Conservation (phyloP, 2,888 invertebrate genomes). For the Drosophila nr. perissopoda region DNA sequence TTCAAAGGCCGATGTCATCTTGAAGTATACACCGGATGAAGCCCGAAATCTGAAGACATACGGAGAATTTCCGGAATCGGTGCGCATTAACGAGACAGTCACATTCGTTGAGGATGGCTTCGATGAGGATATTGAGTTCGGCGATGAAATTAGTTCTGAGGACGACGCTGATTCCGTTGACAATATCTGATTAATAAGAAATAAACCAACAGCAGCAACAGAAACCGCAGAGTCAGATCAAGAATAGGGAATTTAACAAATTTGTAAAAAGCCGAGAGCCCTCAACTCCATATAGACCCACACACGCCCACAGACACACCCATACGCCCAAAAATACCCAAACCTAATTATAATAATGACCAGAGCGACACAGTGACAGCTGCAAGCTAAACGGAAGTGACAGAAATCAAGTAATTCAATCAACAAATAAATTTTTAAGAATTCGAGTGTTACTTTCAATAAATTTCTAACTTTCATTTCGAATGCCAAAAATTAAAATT, state of each 20-base stretch:
- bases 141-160: conserved; percentile 96
- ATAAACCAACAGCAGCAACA: conserved; percentile 38
- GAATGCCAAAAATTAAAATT: conserved; percentile 64
- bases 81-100: conserved; percentile 98
- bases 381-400: conserved; percentile 24
- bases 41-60: conserved; percentile 99
- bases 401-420: conserved; percentile 32
- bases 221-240: conserved; percentile 57
- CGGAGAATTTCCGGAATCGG: conserved; percentile 99
- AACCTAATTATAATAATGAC: neutral
- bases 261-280: conserved; percentile 68
- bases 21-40: conserved; percentile 99
- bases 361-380: conserved; percentile 27
- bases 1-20: conserved; percentile 98
- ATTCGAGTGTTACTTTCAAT: conserved; percentile 35
- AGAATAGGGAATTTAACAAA: conserved; percentile 73
- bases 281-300: conserved; percentile 13
- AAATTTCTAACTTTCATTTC: conserved; percentile 37
- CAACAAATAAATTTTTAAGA: conserved; percentile 42
- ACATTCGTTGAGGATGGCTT: conserved; percentile 97
- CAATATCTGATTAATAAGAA: conserved; percentile 86
- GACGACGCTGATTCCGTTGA: conserved; percentile 93
- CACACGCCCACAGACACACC: conserved; percentile 12
- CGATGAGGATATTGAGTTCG: conserved; percentile 98
- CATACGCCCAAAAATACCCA: conserved; percentile 6